These are phyloP conservation scores for Macrocentrus cingulum DNA, from an alignment of 1,140 invertebrate species.

Conservation along the genomic window DNA sequence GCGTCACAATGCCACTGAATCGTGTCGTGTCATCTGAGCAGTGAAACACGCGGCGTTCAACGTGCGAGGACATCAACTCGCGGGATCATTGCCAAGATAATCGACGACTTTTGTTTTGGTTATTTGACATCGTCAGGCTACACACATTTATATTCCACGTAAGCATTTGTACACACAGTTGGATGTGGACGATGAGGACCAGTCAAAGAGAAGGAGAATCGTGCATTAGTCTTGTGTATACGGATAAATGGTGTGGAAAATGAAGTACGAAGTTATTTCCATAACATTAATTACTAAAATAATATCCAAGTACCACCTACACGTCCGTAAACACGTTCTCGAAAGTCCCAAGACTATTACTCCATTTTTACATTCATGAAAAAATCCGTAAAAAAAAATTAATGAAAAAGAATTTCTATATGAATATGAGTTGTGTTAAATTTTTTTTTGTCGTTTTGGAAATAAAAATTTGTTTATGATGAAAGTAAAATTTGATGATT, in stretches of 20 bases:
- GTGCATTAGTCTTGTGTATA: slow-evolving; percentile 21
- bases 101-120: slow-evolving; percentile 41
- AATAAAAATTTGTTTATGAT: too few species aligned
- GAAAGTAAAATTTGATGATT: too few species aligned
- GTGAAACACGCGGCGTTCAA: slow-evolving; percentile 9
- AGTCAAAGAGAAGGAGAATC: slow-evolving; percentile 11
- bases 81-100: slow-evolving; percentile 42
- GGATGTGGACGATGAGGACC: not conserved
- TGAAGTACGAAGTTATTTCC: slow-evolving; percentile 21
- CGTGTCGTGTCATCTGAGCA: slow-evolving; percentile 3
- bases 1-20: slow-evolving; percentile 4
- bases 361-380: not conserved
- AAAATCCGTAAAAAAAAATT: too few species aligned
- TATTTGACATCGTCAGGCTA: slow-evolving; percentile 16
- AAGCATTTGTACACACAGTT: not conserved
- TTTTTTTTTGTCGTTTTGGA: too few species aligned
- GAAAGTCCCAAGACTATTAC: not conserved
- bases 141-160: not conserved
- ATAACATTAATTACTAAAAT: slow-evolving; percentile 25
- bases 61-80: slow-evolving; percentile 22
- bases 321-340: not conserved
- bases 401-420: too few species aligned
- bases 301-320: slow-evolving; percentile 5
- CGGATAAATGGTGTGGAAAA: slow-evolving; percentile 24
- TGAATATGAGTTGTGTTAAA: too few species aligned